Conservation (phyloP, 1,140 invertebrate genomes). For the Metaphire vulgaris region DNA sequence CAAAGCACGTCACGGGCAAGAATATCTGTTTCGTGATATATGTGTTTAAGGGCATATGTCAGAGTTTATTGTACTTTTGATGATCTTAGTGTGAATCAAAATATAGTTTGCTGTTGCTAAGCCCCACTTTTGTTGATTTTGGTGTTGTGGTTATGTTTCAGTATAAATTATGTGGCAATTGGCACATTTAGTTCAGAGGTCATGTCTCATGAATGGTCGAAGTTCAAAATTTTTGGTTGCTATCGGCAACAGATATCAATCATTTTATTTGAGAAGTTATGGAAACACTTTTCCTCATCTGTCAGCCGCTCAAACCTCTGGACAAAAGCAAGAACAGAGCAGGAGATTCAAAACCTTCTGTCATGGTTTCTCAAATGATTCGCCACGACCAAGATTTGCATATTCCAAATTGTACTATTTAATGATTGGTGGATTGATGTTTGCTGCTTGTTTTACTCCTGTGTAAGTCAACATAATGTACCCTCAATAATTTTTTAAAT, state of each 20-base stretch:
- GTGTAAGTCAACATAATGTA: too few species aligned
- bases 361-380: neutral
- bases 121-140: too few species aligned
- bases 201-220: neutral
- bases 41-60: too few species aligned
- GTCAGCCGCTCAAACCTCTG: neutral
- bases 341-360: neutral
- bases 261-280: neutral
- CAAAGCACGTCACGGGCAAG: too few species aligned
- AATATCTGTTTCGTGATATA: too few species aligned
- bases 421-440: neutral
- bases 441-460: neutral
- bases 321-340: neutral
- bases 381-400: neutral
- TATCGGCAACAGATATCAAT: neutral
- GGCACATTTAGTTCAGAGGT: neutral
- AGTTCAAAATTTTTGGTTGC: neutral
- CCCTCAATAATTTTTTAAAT: conserved; percentile 8
- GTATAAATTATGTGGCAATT: neutral
- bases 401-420: neutral
- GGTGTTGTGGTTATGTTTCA: too few species aligned
- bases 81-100: too few species aligned
- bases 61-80: too few species aligned
- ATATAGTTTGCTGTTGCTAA: too few species aligned
- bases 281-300: neutral